A percentile compares a stretch with the other conserved stretches of the same genome.
Evolutionary conservation across 2,797 vertebrate species (phyloP).

Genomic region (Tauraco hartlaubi): DNA sequence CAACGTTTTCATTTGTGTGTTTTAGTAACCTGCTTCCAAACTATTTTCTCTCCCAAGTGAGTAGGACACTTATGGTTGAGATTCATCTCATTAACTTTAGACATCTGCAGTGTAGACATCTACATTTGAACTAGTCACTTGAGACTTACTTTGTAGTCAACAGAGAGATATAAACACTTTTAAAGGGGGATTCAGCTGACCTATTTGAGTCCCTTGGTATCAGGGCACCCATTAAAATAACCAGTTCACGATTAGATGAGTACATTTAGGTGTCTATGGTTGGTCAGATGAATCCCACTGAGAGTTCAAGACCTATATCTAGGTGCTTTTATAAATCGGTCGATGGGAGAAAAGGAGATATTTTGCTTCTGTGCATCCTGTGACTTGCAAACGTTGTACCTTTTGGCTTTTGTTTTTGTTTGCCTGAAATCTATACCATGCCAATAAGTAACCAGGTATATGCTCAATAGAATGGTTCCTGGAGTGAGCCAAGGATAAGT

Average conservation of each 20-base stretch:
- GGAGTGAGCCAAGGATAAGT: background rate
- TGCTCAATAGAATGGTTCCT: background rate
- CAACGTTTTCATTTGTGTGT: background rate
- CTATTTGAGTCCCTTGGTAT: background rate
- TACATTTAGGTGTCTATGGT: background rate
- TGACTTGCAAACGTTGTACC: background rate
- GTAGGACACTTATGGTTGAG: background rate
- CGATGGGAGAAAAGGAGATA: background rate
- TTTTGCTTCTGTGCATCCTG: background rate
- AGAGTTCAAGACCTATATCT: background rate
- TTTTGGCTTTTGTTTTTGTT: background rate
- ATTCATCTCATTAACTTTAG: constrained; percentile 15
- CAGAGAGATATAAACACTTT: background rate
- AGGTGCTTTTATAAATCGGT: background rate
- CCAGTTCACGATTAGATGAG: background rate
- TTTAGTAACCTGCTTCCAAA: background rate
- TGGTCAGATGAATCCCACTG: background rate
- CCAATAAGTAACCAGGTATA: background rate
- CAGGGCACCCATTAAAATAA: background rate
- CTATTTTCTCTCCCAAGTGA: background rate
- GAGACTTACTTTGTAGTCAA: background rate
- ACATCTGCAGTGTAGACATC: background rate
- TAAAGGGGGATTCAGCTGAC: background rate
- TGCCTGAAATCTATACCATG: background rate
- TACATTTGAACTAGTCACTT: background rate